These are phyloP conservation scores for Pristionchus fissidentatus DNA, from an alignment of 2,888 invertebrate species.

Conservation along the genomic window DNA sequence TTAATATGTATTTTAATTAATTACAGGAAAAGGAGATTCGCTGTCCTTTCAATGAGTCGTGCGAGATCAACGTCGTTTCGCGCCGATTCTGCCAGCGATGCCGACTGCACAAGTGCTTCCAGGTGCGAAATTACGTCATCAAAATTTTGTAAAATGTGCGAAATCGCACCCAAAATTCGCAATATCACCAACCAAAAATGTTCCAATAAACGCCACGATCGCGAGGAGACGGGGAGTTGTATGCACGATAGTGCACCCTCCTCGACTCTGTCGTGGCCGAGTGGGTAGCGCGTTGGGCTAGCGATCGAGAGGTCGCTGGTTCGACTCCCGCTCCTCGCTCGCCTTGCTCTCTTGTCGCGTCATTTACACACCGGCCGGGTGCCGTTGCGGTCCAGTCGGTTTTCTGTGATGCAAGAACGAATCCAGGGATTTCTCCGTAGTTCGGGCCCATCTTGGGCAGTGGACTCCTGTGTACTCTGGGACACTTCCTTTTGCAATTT, in stretches of 20 bases:
- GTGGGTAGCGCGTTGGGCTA: slow-evolving; percentile 16
- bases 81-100: slow-evolving; percentile 96
- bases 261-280: not conserved
- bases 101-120: slow-evolving; percentile 90
- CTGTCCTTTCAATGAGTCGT: slow-evolving; percentile 71
- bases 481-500: not conserved
- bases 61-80: slow-evolving; percentile 79
- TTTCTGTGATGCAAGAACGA: slow-evolving; percentile 1
- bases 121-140: slow-evolving; percentile 72
- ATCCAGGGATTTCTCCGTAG: slow-evolving; percentile 19
- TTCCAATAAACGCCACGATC: not conserved
- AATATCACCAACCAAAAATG: not conserved
- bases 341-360: not conserved
- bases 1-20: not conserved
- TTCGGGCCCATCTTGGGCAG: slow-evolving; percentile 3
- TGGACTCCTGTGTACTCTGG: slow-evolving; percentile 28
- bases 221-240: not conserved
- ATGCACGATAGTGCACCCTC: slow-evolving; percentile 5
- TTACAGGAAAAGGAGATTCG: slow-evolving; percentile 67
- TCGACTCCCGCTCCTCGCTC: slow-evolving; percentile 20
- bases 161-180: too few relatives aligned
- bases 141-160: not conserved
- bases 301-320: not conserved
- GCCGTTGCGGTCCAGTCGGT: slow-evolving; percentile 14
- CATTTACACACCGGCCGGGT: slow-evolving; percentile 39